Evolutionary conservation across 2,797 vertebrate species (phyloP).

Genomic region (Gallirallus australis): DNA sequence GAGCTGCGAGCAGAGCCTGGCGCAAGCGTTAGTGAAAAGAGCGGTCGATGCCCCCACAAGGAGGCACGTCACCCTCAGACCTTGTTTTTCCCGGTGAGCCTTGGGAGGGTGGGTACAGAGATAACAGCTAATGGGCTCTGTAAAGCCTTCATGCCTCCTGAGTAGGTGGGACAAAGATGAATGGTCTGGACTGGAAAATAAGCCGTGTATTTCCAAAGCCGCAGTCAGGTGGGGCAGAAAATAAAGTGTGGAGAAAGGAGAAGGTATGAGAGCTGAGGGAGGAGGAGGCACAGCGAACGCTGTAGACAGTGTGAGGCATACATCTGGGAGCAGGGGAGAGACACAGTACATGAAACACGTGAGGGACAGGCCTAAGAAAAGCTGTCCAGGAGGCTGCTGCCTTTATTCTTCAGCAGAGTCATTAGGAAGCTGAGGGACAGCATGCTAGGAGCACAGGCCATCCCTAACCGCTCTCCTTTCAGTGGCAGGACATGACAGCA

Average conservation of each 20-base stretch:
- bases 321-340: not conserved
- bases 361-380: not conserved
- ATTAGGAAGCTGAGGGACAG: not conserved
- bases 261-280: not conserved
- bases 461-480: not conserved
- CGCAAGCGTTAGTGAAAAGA: not conserved
- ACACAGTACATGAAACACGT: not conserved
- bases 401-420: not conserved
- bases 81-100: not conserved
- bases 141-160: conserved; percentile 32
- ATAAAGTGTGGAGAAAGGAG: conserved; percentile 6
- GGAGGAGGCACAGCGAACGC: conserved; percentile 14
- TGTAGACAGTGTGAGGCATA: not conserved
- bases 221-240: not conserved
- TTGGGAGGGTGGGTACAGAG: not conserved
- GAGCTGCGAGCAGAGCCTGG: not conserved
- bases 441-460: not conserved
- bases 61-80: not conserved
- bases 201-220: conserved; percentile 2
- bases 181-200: conserved; percentile 6
- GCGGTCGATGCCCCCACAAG: not conserved
- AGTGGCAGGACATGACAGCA: conserved; percentile 8
- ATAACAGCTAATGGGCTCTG: conserved; percentile 44
- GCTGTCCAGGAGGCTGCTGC: conserved; percentile 1
- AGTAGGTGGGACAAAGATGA: conserved; percentile 60